phyloP scores from a whole-genome alignment of 2,888 invertebrate genomes.

The Catocala fraxini region DNA sequence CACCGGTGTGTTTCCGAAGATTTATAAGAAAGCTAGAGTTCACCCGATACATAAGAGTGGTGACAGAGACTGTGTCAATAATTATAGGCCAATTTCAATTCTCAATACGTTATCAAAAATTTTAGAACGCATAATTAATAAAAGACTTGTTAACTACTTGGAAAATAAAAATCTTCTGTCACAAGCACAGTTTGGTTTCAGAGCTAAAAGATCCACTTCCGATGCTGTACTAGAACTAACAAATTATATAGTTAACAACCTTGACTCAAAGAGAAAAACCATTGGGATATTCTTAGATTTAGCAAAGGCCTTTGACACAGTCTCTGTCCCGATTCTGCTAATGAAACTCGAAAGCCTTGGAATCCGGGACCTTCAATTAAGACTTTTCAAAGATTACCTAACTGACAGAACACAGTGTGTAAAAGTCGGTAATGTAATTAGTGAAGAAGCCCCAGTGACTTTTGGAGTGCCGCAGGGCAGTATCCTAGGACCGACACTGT shows the following conservation, averaged over 20 bases:
- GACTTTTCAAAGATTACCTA: neutral
- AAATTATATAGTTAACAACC: constrained; percentile 1
- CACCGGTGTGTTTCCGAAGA: constrained; percentile 10
- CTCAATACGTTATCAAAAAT: constrained; percentile 3
- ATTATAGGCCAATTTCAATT: constrained; percentile 1
- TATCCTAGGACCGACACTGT: neutral
- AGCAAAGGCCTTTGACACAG: no score
- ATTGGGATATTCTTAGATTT: no score
- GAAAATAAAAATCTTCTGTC: constrained; percentile 1
- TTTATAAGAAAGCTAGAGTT: constrained; percentile 10
- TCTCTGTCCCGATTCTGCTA: neutral
- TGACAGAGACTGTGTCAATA: constrained; percentile 2
- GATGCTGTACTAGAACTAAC: constrained; percentile 7
- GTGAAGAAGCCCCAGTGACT: neutral
- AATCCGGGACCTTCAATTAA: neutral
- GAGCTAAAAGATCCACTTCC: constrained; percentile 4
- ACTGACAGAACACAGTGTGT: neutral
- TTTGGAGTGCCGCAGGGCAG: neutral
- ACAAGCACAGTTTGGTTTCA: constrained; percentile 5
- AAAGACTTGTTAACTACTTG: constrained; percentile 4
- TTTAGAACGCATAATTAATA: constrained; percentile 6
- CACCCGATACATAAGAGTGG: constrained; percentile 6
- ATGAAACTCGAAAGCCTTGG: neutral
- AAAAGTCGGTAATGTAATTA: neutral
- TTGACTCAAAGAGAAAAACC: neutral